Evolutionary conservation across 2,888 invertebrate genomes (phyloP).

Genomic region (Caenorhabditis sp.): DNA sequence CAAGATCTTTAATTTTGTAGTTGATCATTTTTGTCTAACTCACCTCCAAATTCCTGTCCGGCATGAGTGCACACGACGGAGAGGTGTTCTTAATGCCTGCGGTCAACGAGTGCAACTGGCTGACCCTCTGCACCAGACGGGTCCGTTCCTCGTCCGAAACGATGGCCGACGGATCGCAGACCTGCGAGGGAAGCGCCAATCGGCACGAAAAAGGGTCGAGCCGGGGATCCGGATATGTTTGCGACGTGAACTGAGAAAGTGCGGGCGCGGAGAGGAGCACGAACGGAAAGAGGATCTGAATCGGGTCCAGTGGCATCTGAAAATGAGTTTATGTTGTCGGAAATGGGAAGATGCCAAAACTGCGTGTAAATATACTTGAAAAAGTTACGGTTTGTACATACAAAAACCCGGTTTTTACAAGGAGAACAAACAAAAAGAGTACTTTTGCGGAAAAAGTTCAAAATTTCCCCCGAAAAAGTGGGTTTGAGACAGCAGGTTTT

Average conservation of each 20-base stretch:
- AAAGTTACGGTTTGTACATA: too few species aligned
- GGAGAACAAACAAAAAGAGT: too few species aligned
- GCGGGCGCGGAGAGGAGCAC: slow-evolving; percentile 28
- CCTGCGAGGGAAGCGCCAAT: slow-evolving; percentile 62
- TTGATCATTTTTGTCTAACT: too few species aligned
- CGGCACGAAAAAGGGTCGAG: slow-evolving; percentile 71
- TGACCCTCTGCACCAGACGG: slow-evolving; percentile 71
- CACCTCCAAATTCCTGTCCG: slow-evolving; percentile 74
- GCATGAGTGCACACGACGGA: slow-evolving; percentile 72
- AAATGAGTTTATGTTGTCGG: background rate
- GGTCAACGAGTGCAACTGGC: slow-evolving; percentile 73
- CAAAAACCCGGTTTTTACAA: too few species aligned
- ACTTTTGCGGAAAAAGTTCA: too few species aligned
- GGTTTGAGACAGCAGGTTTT: too few species aligned
- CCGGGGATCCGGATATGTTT: slow-evolving; percentile 77
- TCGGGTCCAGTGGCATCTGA: slow-evolving; percentile 7
- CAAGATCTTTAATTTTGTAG: too few species aligned
- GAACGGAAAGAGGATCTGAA: slow-evolving; percentile 34
- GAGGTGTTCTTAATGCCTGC: slow-evolving; percentile 74
- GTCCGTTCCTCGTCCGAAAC: slow-evolving; percentile 74
- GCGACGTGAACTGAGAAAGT: slow-evolving; percentile 72
- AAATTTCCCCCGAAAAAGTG: too few species aligned
- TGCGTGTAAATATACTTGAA: too few species aligned
- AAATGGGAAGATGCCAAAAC: background rate
- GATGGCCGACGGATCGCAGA: slow-evolving; percentile 78